Evolutionary conservation across 2,888 invertebrate genomes (phyloP), one percentile per base, ranked within the genome.

Genomic region (Elegia similella): DNA sequence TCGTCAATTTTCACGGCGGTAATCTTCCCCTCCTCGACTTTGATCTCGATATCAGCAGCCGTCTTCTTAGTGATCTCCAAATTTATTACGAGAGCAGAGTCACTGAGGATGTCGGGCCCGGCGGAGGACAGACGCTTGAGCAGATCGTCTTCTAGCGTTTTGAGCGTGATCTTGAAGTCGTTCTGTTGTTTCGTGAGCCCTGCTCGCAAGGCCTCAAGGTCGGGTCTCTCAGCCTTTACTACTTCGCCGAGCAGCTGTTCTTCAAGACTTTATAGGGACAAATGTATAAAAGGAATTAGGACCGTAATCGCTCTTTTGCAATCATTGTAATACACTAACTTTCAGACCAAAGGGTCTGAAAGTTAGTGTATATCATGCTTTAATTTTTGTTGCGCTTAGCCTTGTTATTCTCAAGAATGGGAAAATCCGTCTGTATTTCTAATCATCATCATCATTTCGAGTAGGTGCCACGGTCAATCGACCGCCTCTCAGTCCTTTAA

Each of bases 161-260:
- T 98, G 16, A 98, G 87, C 0, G 96, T 96, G 59, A 98, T 98
- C 87, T 98, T 98, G 78, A 98, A 98, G 75, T 96, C 96, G 73
- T 98, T 98, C 77, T 98, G 98, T 76, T 98, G 97, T 73, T 96
- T 96, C 0, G 98, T 98, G 8, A 98, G 90, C 52, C 95, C 94
- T 0, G 96, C 93, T 72, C 98, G 96, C 57, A 96, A 92, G 3
- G 93, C 84, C 86, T 98, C 98, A 59, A 98, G 92, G 81, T 98
- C 98, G 0, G 98, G 98, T 62, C 98, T 92, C 82, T 98, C 98
- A 0, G 95, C 95, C 87, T 97, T 97, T 0, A 98, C 98, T 6
- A 98, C 98, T 83, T 97, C 98, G 7, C 97, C 98, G 29, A 98
- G 84, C 12, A 98, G 87, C 79, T 98, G 98, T 73, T 98, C 98